These are phyloP conservation scores for Cheilosia impressa DNA, from an alignment of 2,888 invertebrate species.

Conservation along the genomic window DNA sequence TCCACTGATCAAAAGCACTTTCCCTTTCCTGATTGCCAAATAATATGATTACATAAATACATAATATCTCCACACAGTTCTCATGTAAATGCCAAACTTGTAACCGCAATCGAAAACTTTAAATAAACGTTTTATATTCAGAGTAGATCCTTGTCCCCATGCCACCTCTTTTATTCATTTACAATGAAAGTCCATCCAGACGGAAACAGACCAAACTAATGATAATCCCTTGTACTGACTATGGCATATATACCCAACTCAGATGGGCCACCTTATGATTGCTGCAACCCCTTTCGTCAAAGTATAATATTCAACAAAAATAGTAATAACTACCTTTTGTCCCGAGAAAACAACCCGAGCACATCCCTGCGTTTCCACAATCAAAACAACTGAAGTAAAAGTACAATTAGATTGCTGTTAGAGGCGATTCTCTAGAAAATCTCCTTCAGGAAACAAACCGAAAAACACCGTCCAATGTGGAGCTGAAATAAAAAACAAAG, in stretches of 20 bases:
- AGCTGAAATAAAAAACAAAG: slow-evolving; percentile 42
- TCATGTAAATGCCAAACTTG: background rate
- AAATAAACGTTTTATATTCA: slow-evolving; percentile 37
- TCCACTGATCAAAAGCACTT: slow-evolving; percentile 37
- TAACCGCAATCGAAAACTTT: slow-evolving; percentile 61
- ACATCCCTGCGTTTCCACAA: slow-evolving; percentile 50
- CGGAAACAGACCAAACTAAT: slow-evolving; percentile 56
- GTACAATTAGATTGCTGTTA: slow-evolving; percentile 71
- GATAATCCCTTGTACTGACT: slow-evolving; percentile 7
- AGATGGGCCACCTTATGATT: slow-evolving; percentile 15
- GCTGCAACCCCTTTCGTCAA: slow-evolving; percentile 30
- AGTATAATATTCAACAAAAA: slow-evolving; percentile 65
- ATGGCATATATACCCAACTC: slow-evolving; percentile 4
- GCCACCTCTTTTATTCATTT: slow-evolving; percentile 45
- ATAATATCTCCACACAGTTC: slow-evolving; percentile 3
- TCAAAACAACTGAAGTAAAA: slow-evolving; percentile 74
- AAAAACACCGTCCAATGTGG: slow-evolving; percentile 3
- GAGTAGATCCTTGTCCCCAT: slow-evolving; percentile 32
- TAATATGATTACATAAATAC: slow-evolving; percentile 21
- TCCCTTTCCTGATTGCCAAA: background rate
- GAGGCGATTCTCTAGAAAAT: slow-evolving; percentile 61
- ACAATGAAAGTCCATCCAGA: slow-evolving; percentile 63
- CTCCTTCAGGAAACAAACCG: slow-evolving; percentile 41
- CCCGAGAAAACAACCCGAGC: slow-evolving; percentile 41
- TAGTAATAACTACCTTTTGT: slow-evolving; percentile 56